phyloP scores from a whole-genome alignment of 2,797 vertebrate species.

The Arrhamphus sclerolepis region DNA sequence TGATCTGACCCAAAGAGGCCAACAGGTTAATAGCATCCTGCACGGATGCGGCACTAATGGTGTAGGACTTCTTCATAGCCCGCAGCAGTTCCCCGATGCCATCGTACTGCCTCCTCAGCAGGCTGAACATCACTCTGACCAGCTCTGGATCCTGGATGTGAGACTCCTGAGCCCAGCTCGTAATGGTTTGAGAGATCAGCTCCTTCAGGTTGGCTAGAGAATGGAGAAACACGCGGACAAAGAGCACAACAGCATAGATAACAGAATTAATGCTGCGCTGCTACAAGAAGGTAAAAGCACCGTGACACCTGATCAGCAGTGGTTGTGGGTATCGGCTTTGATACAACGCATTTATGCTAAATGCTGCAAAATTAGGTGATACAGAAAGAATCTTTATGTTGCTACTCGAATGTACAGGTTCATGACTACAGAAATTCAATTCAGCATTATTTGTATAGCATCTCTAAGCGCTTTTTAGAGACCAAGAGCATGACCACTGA shows the following conservation, averaged over 20 bases:
- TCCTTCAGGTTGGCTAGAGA: constrained; percentile 91
- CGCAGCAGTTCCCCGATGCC: constrained; percentile 93
- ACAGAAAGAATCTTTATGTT: too few relatives aligned
- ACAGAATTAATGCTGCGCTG: background rate
- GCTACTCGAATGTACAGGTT: too few relatives aligned
- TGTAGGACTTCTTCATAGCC: constrained; percentile 94
- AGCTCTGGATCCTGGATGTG: constrained; percentile 92
- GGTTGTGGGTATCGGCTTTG: too few relatives aligned
- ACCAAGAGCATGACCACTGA: too few relatives aligned
- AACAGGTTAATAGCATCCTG: constrained; percentile 92
- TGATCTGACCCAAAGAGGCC: constrained; percentile 93
- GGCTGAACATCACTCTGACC: constrained; percentile 94
- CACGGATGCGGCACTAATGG: constrained; percentile 92
- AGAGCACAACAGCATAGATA: too few relatives aligned
- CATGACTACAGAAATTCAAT: too few relatives aligned
- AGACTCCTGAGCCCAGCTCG: constrained; percentile 94
- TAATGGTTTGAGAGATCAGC: constrained; percentile 96
- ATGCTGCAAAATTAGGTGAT: too few relatives aligned
- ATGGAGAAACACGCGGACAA: constrained; percentile 4
- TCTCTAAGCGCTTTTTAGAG: too few relatives aligned
- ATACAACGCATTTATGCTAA: too few relatives aligned
- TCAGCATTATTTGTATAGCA: too few relatives aligned
- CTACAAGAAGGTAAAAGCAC: too few relatives aligned
- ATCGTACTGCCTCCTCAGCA: constrained; percentile 93
- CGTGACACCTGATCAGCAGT: too few relatives aligned